Base-by-base conservation (phyloP, 2,888 invertebrate species). In the Ecdyonurus torrentis region DNA sequence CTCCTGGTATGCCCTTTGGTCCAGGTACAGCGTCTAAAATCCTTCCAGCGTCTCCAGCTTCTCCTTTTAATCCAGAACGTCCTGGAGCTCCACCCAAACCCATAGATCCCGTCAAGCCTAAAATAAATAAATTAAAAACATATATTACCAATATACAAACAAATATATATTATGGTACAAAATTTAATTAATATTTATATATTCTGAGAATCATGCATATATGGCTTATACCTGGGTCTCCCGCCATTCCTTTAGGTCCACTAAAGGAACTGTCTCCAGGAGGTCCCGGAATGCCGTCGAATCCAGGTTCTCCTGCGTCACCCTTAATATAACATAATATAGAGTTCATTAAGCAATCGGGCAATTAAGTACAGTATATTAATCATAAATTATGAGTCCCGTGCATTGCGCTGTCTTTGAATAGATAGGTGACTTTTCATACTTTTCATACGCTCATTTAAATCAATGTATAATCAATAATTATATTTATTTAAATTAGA, bases 171-270 rank as follows among this genome's bases (percentile, higher is more conserved):
- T n/a, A n/a, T n/a, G n/a, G n/a, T n/a, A n/a, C n/a, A n/a, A n/a
- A n/a, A n/a, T n/a, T n/a, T n/a, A n/a, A n/a, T n/a, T n/a, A n/a
- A n/a, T n/a, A n/a, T n/a, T n/a, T n/a, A n/a, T n/a, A 67, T 19
- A 60, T 37, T 61, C 55, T n/a, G 61, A 37, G 59, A 66, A 59
- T n/a, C n/a, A n/a, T n/a, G n/a, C n/a, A n/a, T n/a, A n/a, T n/a
- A 18, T 59, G 59, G 58, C 24, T 63, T 24, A 37, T n/a, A 65
- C 67, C 67, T 55, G 63, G 52, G 24, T 66, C 75, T 62, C 85
- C 85, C 2, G 58, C 50, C 22, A 84, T 83, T 52, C 87, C 87
- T 71, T 82, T 81, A 64, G 78, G 75, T 1, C 86, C 86, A 66
- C 79, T 82, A 7, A 59, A 53, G 10, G 59, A 37, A 52, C 52